A percentile compares a stretch with the other conserved stretches of the same genome.
These are phyloP conservation scores for Pygoscelis adeliae DNA, from an alignment of 2,113 vertebrate species.

Conservation along the genomic window DNA sequence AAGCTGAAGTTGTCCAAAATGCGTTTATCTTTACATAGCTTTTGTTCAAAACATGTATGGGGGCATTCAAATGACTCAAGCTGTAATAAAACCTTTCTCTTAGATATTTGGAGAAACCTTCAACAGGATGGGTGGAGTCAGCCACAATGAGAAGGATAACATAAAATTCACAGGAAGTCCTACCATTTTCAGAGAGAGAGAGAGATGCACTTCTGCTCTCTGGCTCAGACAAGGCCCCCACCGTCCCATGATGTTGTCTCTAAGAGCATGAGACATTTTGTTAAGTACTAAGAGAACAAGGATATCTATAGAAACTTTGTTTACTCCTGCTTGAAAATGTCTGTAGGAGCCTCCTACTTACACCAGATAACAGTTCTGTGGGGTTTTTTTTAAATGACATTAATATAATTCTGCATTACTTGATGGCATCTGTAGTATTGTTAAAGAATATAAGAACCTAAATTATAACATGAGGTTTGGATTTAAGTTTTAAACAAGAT, in stretches of 20 bases:
- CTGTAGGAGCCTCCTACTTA: neutral
- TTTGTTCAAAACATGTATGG: neutral
- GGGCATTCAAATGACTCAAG: neutral
- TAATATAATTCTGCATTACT: neutral
- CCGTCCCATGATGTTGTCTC: no score
- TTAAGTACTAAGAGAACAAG: neutral
- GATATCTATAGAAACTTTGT: neutral
- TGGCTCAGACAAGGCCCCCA: rapidly evolving
- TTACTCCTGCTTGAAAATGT: neutral
- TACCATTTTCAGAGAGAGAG: neutral
- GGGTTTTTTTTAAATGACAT: rapidly evolving
- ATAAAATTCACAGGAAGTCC: neutral
- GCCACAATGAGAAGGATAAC: neutral
- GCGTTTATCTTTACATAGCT: neutral
- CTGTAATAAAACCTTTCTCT: neutral
- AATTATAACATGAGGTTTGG: neutral
- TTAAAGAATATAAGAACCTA: neutral
- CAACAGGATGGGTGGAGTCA: neutral
- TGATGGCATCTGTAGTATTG: neutral
- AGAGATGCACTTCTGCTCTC: neutral
- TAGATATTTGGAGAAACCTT: neutral
- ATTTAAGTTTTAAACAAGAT: neutral
- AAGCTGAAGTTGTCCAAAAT: neutral
- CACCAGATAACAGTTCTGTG: neutral
- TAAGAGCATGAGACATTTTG: neutral